These are phyloP conservation scores for Pygocentrus nattereri DNA, from an alignment of 2,797 vertebrate genomes.

Conservation along the genomic window DNA sequence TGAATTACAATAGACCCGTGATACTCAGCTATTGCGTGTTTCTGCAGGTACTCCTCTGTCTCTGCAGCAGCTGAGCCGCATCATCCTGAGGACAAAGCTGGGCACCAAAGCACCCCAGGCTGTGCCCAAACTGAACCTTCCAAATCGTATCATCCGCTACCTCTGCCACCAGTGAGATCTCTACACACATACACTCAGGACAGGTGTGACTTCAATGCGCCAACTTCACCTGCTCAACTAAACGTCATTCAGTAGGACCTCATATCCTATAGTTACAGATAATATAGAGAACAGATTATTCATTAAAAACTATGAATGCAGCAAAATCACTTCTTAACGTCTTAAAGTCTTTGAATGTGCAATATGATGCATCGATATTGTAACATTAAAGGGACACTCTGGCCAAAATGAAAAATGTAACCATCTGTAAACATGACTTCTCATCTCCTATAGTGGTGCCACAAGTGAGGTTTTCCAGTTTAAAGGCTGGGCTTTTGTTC, in stretches of 20 bases:
- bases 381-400: too few relatives aligned
- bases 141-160: conserved; percentile 81
- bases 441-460: too few relatives aligned
- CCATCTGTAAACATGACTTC: too few relatives aligned
- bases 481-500: too few relatives aligned
- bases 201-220: too few relatives aligned
- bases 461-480: too few relatives aligned
- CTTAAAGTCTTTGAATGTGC: not conserved
- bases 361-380: not conserved
- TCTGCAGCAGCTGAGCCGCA: conserved; percentile 81
- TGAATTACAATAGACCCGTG: too few relatives aligned
- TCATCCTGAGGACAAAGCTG: conserved; percentile 72
- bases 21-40: conserved; percentile 16
- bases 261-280: not conserved
- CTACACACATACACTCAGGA: not conserved
- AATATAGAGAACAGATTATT: not conserved
- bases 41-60: conserved; percentile 77
- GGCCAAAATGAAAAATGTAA: too few relatives aligned
- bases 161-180: conserved; percentile 80
- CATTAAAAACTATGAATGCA: not conserved
- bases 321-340: not conserved
- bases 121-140: conserved; percentile 74
- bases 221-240: not conserved
- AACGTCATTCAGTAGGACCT: not conserved
- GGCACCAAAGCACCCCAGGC: conserved; percentile 74